Evolutionary conservation across 2,113 vertebrate species (phyloP).

Genomic region (Percopsis transmontana): DNA sequence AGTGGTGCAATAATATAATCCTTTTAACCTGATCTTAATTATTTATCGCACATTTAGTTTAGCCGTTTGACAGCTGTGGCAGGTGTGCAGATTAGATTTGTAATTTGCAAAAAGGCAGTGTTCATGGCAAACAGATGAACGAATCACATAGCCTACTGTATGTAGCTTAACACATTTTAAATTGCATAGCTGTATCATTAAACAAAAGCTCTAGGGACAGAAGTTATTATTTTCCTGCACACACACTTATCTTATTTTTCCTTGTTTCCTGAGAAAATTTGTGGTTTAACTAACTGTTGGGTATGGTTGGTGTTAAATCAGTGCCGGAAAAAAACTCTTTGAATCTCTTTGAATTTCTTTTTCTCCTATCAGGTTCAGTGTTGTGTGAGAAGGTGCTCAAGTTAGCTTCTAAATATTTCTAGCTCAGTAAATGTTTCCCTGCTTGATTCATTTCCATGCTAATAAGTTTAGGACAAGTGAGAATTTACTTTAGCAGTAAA

Average conservation of each 20-base stretch:
- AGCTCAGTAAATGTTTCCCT: neutral
- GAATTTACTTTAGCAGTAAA: neutral
- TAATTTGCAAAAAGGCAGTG: constrained; percentile 25
- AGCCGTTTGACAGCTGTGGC: constrained; percentile 21
- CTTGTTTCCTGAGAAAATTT: neutral
- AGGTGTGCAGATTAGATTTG: constrained; percentile 5
- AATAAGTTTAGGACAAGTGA: neutral
- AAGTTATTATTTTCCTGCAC: neutral
- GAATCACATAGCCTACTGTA: constrained; percentile 41
- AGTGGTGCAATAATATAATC: neutral
- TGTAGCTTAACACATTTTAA: constrained; percentile 15
- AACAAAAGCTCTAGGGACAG: constrained; percentile 11
- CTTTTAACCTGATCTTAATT: neutral
- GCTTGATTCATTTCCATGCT: neutral
- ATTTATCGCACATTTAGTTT: neutral
- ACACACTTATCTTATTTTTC: neutral
- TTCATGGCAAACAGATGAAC: constrained; percentile 17
- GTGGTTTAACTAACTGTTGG: too few relatives aligned
- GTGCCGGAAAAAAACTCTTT: neutral
- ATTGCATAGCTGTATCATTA: constrained; percentile 20
- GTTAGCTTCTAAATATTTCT: neutral
- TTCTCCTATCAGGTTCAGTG: neutral
- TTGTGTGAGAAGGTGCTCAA: neutral
- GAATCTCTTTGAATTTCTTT: neutral
- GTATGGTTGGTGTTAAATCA: neutral